A percentile compares a stretch with the other conserved stretches of the same genome.
Evolutionary conservation across 2,888 invertebrate genomes (phyloP).

Genomic region (Frankliniella fusca): DNA sequence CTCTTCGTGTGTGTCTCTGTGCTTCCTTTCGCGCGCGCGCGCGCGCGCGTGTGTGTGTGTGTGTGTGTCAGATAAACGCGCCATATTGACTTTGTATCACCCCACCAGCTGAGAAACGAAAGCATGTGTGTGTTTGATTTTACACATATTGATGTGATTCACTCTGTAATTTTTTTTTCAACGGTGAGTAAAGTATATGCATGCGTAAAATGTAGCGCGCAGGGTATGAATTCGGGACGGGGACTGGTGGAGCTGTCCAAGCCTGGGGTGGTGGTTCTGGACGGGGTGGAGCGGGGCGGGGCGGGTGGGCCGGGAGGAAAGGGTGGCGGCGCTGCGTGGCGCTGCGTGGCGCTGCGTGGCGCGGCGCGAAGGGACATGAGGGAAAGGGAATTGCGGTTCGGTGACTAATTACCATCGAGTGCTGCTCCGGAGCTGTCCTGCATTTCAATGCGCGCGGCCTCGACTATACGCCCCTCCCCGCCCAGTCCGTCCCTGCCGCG

Average conservation of each 20-base stretch:
- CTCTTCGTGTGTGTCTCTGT: too few relatives aligned
- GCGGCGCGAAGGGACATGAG: background rate
- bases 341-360: background rate
- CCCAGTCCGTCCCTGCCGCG: background rate
- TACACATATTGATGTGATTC: too few relatives aligned
- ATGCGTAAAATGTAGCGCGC: too few relatives aligned
- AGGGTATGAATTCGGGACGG: too few relatives aligned
- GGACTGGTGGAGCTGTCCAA: background rate
- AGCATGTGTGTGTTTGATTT: too few relatives aligned
- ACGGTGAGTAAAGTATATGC: too few relatives aligned
- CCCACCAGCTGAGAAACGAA: too few relatives aligned
- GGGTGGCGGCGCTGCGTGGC: background rate
- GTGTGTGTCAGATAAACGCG: too few relatives aligned
- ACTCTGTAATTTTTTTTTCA: too few relatives aligned
- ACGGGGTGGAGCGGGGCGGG: background rate
- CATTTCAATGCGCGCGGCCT: background rate
- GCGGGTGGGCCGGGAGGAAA: background rate
- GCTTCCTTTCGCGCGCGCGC: too few relatives aligned
- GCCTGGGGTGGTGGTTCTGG: background rate
- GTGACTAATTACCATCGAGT: conserved; percentile 25
- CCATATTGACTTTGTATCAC: too few relatives aligned
- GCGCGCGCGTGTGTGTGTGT: too few relatives aligned
- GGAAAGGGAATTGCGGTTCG: conserved; percentile 17
- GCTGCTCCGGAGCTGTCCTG: background rate
- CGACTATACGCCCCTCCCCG: background rate